Evolutionary conservation across 2,888 invertebrate species (phyloP), one percentile per base, ranked within the genome.

Genomic region (Amblyjoppa proteus): DNA sequence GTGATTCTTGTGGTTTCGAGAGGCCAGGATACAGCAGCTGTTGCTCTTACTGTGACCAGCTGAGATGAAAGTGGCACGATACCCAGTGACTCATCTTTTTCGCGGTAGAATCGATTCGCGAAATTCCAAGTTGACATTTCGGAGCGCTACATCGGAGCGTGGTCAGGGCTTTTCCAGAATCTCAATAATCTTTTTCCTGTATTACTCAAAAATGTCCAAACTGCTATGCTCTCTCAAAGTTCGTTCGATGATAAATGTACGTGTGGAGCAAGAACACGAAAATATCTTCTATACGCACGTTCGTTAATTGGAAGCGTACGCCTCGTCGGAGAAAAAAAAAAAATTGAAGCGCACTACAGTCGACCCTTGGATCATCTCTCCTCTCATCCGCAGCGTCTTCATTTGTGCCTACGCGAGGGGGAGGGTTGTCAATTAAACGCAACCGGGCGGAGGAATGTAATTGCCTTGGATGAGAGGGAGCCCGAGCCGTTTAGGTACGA

Each of bases 401-500:
- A 34, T 34, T 34, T 5, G 28, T 34, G 31, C 4, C 13, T 16
- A 16, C 6, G 61, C 31, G 61, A 61, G 5, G 31, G 13, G 28
- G 25, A 53, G 3, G 71, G 34, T 53, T 71, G 53, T 71, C 71
- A 74, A 58, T 74, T 45, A 74, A 41, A 6, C 73, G 58, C 58
- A 53, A 58, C 38, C 25, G 41, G 25, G 13, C 28, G 16, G 41
- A 58, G 41, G 28, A 58, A 74, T 61, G 28, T 74, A 74, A 74
- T 74, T 74, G 58, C 58, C 73, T 41, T 13, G 58, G 68, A 45
- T 41, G 73, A 41, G 58, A 58, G 53, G 38, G 38, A 56, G 53
- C 34, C 31, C 25, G 56, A 73, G 73, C 73, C 56, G 73, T 73
- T 73, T 73, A 73, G 34, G 38, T 58, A 25, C 38, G 56, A 58